Percentiles rank a stretch among this genome's conserved stretches.
These are phyloP conservation scores for Poecilia velifera DNA, from an alignment of 2,797 vertebrate genomes.

Conservation along the genomic window DNA sequence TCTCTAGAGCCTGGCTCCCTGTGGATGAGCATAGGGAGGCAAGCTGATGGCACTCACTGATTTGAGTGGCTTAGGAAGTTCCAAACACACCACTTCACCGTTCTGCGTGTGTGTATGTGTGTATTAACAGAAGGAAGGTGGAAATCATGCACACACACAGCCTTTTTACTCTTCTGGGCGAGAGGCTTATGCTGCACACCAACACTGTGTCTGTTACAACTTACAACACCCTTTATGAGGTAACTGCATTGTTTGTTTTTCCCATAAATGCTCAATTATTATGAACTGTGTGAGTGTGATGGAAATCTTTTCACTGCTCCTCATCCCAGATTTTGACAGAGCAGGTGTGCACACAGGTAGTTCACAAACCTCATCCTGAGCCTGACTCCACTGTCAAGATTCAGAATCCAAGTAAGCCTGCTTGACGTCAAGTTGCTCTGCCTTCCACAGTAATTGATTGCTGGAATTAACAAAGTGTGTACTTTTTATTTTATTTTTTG, in stretches of 20 bases:
- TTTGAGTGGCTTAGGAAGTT: constrained; percentile 58
- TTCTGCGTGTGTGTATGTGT: constrained; percentile 40
- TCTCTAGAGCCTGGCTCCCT: constrained; percentile 53
- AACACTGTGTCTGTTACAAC: constrained; percentile 92
- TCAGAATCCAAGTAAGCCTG: constrained; percentile 93
- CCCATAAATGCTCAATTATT: constrained; percentile 9
- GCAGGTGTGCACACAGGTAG: constrained; percentile 94
- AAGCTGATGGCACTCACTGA: constrained; percentile 51
- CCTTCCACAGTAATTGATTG: neutral
- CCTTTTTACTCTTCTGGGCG: constrained; percentile 94
- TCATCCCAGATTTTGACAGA: constrained; percentile 91
- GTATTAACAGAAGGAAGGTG: constrained; percentile 88
- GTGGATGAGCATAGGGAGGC: constrained; percentile 44
- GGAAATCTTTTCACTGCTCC: constrained; percentile 7
- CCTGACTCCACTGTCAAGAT: constrained; percentile 95
- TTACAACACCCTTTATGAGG: constrained; percentile 97
- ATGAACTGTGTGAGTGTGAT: constrained; percentile 20
- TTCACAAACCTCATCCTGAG: constrained; percentile 94
- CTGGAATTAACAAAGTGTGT: constrained; percentile 4
- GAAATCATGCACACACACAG: constrained; percentile 99
- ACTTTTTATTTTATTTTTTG: constrained; percentile 14
- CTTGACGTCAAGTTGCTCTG: neutral
- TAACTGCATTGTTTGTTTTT: constrained; percentile 62
- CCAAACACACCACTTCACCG: constrained; percentile 62
- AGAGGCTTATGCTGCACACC: constrained; percentile 92